phyloP scores from a whole-genome alignment of 2,113 vertebrate genomes.

The Potamarius usumacintae region DNA sequence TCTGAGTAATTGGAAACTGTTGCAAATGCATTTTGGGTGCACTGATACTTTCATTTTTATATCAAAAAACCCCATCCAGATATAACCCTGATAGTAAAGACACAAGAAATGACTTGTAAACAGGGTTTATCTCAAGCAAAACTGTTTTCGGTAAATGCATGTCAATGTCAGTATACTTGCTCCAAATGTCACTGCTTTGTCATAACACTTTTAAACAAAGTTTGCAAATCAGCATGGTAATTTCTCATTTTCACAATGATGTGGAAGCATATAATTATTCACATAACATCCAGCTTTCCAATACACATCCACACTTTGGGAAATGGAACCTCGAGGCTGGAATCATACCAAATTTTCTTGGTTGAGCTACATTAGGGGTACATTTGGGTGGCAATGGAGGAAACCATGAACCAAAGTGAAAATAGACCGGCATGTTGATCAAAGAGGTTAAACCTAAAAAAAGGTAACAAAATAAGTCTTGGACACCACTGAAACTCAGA shows the following conservation, averaged over 20 bases:
- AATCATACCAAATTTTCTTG: not conserved
- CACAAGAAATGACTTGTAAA: not conserved
- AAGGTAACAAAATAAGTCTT: not conserved
- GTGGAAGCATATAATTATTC: not conserved
- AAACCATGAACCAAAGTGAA: not conserved
- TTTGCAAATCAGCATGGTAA: not conserved
- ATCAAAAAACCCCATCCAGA: not conserved
- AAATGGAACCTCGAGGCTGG: not conserved
- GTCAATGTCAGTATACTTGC: not conserved
- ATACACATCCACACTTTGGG: not conserved
- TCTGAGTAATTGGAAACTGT: not conserved
- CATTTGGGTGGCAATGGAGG: not conserved
- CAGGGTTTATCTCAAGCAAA: not conserved
- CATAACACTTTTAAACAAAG: not conserved
- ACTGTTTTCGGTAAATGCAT: not conserved
- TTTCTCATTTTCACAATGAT: not conserved
- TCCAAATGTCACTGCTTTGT: not conserved
- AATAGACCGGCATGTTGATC: not conserved
- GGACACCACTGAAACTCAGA: not conserved
- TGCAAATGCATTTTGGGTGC: not conserved
- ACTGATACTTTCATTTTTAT: not conserved
- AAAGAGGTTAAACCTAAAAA: not conserved
- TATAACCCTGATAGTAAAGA: not conserved
- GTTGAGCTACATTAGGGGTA: not conserved
- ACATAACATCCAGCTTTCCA: not conserved